phyloP scores from a whole-genome alignment of 2,797 vertebrate species.

The Sternotherus odoratus region DNA sequence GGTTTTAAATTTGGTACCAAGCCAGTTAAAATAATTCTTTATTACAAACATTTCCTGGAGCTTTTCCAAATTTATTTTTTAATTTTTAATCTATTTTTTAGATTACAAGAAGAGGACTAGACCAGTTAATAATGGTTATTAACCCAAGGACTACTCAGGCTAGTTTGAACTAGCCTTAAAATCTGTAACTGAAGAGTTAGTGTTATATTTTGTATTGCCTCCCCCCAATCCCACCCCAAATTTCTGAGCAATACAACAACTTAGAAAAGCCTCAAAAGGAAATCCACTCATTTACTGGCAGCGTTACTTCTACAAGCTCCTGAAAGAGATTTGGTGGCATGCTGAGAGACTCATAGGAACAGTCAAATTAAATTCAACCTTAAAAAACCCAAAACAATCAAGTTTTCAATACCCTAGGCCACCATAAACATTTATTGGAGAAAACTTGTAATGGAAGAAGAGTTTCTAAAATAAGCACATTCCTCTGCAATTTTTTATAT shows the following conservation, averaged over 20 bases:
- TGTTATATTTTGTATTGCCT: constrained; percentile 11
- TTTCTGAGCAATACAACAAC: background rate
- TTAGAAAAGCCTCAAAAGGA: background rate
- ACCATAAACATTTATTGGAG: background rate
- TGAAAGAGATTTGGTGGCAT: background rate
- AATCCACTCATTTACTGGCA: background rate
- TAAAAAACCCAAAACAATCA: background rate
- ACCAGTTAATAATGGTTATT: background rate
- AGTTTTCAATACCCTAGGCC: background rate
- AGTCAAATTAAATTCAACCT: background rate
- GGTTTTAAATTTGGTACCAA: constrained; percentile 52
- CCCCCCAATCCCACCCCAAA: fast-evolving
- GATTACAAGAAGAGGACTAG: constrained; percentile 47
- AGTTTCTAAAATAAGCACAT: background rate
- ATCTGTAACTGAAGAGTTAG: background rate
- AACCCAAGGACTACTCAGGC: constrained; percentile 27
- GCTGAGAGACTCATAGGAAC: background rate
- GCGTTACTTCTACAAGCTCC: fast-evolving
- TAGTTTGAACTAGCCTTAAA: constrained; percentile 20
- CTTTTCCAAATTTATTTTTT: constrained; percentile 72
- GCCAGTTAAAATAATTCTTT: background rate
- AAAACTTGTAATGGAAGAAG: background rate
- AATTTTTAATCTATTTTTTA: constrained; percentile 74
- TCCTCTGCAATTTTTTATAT: background rate
- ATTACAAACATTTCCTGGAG: constrained; percentile 38